Percentiles rank a stretch among this genome's conserved stretches.
Conservation (phyloP, 1,140 invertebrate species). For the Zaprionus taronus region DNA sequence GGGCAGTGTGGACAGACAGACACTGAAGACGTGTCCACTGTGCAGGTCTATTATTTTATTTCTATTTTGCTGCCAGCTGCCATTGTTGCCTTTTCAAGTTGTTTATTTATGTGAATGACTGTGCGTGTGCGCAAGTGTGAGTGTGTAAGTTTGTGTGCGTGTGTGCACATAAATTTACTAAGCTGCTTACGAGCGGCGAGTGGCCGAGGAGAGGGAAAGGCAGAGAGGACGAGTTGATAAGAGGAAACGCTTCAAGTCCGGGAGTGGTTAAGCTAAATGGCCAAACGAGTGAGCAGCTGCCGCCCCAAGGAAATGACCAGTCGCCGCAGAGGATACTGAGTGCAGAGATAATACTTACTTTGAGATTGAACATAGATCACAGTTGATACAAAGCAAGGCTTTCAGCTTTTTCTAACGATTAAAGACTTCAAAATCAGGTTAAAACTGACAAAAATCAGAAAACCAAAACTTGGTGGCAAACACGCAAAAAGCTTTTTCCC, state of each 20-base stretch:
- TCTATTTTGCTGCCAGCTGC: constrained; percentile 46
- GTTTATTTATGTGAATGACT: constrained; percentile 79
- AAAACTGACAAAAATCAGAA: not conserved
- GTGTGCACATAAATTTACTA: constrained; percentile 71
- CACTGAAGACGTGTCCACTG: constrained; percentile 14
- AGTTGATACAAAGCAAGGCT: not conserved
- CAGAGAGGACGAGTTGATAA: constrained; percentile 14
- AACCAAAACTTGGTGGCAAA: not conserved
- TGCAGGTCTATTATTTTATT: constrained; percentile 76
- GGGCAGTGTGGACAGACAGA: not conserved
- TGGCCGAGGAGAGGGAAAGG: not conserved
- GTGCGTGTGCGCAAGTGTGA: constrained; percentile 4
- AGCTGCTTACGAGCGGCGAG: constrained; percentile 44
- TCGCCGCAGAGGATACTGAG: not conserved
- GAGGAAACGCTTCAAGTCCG: constrained; percentile 39
- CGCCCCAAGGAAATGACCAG: constrained; percentile 24
- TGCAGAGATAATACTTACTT: not conserved
- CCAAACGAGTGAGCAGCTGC: constrained; percentile 13
- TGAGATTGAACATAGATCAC: not conserved
- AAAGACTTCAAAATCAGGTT: not conserved
- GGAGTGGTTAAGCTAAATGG: constrained; percentile 46
- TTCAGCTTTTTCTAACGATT: not conserved
- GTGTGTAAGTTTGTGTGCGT: constrained; percentile 49
- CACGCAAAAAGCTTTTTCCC: not conserved
- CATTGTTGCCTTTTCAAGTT: constrained; percentile 50